These are phyloP conservation scores for Acanthochromis polyacanthus DNA, from an alignment of 2,113 vertebrate species.

Conservation along the genomic window DNA sequence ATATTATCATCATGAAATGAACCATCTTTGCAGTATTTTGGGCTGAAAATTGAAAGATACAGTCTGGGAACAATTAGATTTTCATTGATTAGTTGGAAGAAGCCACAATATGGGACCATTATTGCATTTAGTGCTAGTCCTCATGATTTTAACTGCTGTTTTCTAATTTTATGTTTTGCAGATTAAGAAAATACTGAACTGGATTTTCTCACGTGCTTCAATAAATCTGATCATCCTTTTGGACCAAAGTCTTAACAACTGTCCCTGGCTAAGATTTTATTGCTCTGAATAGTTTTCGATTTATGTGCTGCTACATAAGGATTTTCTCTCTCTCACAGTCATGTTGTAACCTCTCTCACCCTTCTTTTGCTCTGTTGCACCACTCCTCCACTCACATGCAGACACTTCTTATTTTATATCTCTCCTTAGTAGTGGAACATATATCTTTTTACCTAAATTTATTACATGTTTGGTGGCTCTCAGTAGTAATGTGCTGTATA, in stretches of 20 bases:
- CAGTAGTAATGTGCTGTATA: conserved; percentile 9
- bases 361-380: neutral
- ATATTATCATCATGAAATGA: too few species aligned
- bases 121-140: too few species aligned
- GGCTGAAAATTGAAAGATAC: too few species aligned
- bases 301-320: conserved; percentile 33
- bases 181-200: neutral
- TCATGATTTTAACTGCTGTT: neutral
- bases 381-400: conserved; percentile 1
- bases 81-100: too few species aligned
- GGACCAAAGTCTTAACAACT: conserved; percentile 17
- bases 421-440: conserved; percentile 34
- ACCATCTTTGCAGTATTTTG: too few species aligned
- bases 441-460: conserved; percentile 39
- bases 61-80: too few species aligned
- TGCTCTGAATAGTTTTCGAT: conserved; percentile 39
- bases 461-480: conserved; percentile 41
- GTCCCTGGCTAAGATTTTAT: conserved; percentile 20
- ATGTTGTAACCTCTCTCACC: conserved; percentile 12
- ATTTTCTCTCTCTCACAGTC: conserved; percentile 4
- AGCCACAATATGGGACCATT: too few species aligned
- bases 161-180: conserved; percentile 1
- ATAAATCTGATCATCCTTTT: conserved; percentile 34
- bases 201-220: conserved; percentile 16
- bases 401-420: conserved; percentile 11